Percentiles rank a stretch among this genome's conserved stretches.
Conservation (phyloP, 2,888 invertebrate genomes). For the Spialia ferax region DNA sequence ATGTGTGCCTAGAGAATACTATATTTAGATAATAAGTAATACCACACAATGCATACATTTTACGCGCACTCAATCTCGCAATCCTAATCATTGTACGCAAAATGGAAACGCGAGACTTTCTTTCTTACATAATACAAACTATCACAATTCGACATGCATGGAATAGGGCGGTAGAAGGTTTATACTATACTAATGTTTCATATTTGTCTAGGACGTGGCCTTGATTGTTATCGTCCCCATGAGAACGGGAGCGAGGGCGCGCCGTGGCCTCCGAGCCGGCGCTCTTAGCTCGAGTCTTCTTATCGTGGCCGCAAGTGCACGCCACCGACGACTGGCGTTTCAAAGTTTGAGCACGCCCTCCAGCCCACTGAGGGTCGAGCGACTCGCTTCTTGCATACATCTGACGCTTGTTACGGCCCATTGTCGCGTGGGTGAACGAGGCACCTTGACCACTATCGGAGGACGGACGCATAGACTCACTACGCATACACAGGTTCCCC, state of each 20-base stretch:
- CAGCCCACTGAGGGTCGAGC: conserved; percentile 72
- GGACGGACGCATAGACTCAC: conserved; percentile 62
- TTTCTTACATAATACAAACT: conserved; percentile 50
- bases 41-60: conserved; percentile 32
- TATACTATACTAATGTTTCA: conserved; percentile 77
- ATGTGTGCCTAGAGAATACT: conserved; percentile 33
- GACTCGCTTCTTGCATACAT: conserved; percentile 78
- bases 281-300: conserved; percentile 71
- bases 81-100: conserved; percentile 42
- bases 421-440: conserved; percentile 65
- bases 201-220: conserved; percentile 81
- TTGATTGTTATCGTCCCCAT: conserved; percentile 72
- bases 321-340: conserved; percentile 79
- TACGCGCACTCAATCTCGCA: conserved; percentile 45
- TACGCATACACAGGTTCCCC: conserved; percentile 63
- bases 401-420: conserved; percentile 64
- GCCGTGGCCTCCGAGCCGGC: conserved; percentile 57
- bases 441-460: conserved; percentile 67
- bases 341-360: conserved; percentile 70
- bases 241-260: conserved; percentile 73
- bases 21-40: conserved; percentile 37
- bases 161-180: conserved; percentile 49
- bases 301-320: conserved; percentile 81
- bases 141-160: conserved; percentile 56
- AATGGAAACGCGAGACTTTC: conserved; percentile 41